phyloP scores from a whole-genome alignment of 2,797 vertebrate genomes.

The Microctenopoma stevenorrisi region DNA sequence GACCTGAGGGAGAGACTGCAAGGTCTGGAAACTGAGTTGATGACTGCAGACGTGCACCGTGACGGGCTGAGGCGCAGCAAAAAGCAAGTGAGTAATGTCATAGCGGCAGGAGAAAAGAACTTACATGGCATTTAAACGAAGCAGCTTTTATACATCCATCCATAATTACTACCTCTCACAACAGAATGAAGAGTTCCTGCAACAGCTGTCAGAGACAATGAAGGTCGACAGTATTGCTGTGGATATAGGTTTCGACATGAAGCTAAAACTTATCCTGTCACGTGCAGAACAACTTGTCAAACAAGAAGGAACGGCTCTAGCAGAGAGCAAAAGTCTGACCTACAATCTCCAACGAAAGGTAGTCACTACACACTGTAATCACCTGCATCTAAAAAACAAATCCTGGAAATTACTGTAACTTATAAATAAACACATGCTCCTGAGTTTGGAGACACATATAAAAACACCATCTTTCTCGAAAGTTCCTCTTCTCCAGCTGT shows the following conservation, averaged over 20 bases:
- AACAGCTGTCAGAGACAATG: slow-evolving; percentile 89
- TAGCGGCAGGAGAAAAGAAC: background rate
- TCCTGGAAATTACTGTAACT: background rate
- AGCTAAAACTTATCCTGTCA: slow-evolving; percentile 84
- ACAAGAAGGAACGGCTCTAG: slow-evolving; percentile 85
- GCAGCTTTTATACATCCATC: background rate
- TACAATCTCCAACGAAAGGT: slow-evolving; percentile 92
- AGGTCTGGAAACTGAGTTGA: slow-evolving; percentile 84
- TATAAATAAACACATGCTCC: background rate
- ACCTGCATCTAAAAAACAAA: background rate
- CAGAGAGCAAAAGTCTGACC: slow-evolving; percentile 87
- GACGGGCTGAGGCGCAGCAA: slow-evolving; percentile 85
- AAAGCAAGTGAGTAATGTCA: slow-evolving; percentile 83
- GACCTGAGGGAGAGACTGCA: slow-evolving; percentile 82
- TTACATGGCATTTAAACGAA: no score
- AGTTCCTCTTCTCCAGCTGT: background rate
- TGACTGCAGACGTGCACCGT: slow-evolving; percentile 79
- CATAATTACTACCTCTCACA: background rate
- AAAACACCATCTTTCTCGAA: background rate
- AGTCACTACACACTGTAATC: slow-evolving; percentile 6
- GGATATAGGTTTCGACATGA: slow-evolving; percentile 92
- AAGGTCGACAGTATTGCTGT: slow-evolving; percentile 84
- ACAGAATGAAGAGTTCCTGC: slow-evolving; percentile 91
- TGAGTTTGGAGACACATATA: background rate
- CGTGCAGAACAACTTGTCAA: slow-evolving; percentile 88